Percentiles rank a stretch among this genome's conserved stretches.
Evolutionary conservation across 2,888 invertebrate genomes (phyloP).

Genomic region (Diaperis boleti): DNA sequence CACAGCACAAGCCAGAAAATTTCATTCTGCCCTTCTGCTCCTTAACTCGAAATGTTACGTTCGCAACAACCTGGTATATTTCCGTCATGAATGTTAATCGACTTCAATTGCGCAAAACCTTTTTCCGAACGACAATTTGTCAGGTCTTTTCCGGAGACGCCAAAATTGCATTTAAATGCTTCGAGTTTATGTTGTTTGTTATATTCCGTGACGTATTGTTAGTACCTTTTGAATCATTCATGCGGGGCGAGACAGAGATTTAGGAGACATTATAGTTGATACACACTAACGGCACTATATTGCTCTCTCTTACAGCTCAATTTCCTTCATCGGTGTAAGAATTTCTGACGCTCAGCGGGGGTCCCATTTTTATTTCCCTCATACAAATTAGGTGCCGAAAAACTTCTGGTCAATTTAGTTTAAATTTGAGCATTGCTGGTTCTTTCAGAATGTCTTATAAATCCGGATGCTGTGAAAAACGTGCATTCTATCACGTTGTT

Average conservation of each 20-base stretch:
- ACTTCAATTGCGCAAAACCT: constrained; percentile 10
- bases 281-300: constrained; percentile 14
- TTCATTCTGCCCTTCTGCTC: constrained; percentile 45
- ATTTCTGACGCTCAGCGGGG: neutral
- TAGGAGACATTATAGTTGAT: constrained; percentile 22
- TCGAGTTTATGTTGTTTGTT: constrained; percentile 32
- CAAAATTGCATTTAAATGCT: constrained; percentile 1
- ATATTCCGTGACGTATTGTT: constrained; percentile 33
- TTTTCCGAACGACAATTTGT: constrained; percentile 8
- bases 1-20: constrained; percentile 52
- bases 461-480: constrained; percentile 18
- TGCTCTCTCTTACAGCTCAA: constrained; percentile 1
- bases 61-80: constrained; percentile 33
- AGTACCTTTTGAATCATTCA: constrained; percentile 37
- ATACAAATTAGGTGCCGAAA: constrained; percentile 18
- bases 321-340: neutral
- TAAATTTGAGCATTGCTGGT: constrained; percentile 22
- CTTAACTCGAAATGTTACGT: constrained; percentile 27
- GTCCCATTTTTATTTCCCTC: neutral
- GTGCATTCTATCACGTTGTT: constrained; percentile 18
- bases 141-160: neutral
- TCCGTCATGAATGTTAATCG: constrained; percentile 37
- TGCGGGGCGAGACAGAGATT: constrained; percentile 23
- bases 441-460: constrained; percentile 18
- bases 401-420: constrained; percentile 25